A percentile compares a stretch with the other conserved stretches of the same genome.
Conservation (phyloP, 35 echinoderm and acorn worm genomes). For the Lytechinus variegatus region DNA sequence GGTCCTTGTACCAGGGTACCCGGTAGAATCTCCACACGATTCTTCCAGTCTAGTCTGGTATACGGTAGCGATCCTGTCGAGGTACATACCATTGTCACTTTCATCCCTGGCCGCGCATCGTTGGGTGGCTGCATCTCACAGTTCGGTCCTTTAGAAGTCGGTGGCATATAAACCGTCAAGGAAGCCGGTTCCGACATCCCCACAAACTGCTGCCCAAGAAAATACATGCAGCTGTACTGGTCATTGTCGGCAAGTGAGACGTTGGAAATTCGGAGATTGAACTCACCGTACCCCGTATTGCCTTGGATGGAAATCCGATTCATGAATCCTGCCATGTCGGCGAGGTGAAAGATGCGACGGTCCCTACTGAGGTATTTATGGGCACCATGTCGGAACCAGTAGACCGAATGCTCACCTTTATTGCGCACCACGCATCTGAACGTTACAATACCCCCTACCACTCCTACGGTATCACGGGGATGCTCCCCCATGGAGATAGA, state of each 20-base stretch:
- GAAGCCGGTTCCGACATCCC: conserved; percentile 59
- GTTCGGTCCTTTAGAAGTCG: conserved; percentile 25
- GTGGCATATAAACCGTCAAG: conserved; percentile 49
- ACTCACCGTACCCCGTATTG: conserved; percentile 44
- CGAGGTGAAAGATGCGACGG: neutral
- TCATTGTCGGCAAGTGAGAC: conserved; percentile 47
- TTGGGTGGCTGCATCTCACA: conserved; percentile 58
- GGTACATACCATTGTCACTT: conserved; percentile 55
- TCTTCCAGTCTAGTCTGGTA: conserved; percentile 67
- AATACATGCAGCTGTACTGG: conserved; percentile 63
- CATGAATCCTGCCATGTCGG: conserved; percentile 38
- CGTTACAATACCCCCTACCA: conserved; percentile 27
- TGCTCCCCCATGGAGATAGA: conserved; percentile 28
- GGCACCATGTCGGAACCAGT: conserved; percentile 58
- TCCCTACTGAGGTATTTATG: conserved; percentile 64
- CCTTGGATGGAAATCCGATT: conserved; percentile 61
- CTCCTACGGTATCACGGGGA: conserved; percentile 15
- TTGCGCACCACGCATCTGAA: conserved; percentile 56
- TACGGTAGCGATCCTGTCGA: conserved; percentile 50
- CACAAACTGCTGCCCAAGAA: conserved; percentile 49
- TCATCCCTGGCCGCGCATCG: conserved; percentile 52
- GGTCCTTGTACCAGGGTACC: conserved; percentile 37
- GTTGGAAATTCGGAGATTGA: conserved; percentile 51
- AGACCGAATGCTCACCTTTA: conserved; percentile 43
- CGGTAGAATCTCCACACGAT: conserved; percentile 63